phyloP scores from a whole-genome alignment of 2,113 vertebrate genomes.

The Oryctolagus cuniculus region mOryCun1.1 NC_091435.1:33937501-33938000 shows the following conservation, averaged over 20 bases:
- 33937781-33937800: not conserved
- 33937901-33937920: constrained; percentile 51
- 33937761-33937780: not conserved
- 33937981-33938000: constrained; percentile 36
- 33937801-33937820: not conserved
- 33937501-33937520: not conserved
- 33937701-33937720: not conserved
- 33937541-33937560: not conserved
- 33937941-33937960: constrained; percentile 53
- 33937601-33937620: not conserved
- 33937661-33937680: not conserved
- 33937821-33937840: not conserved
- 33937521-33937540: not conserved
- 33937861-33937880: not conserved
- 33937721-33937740: not conserved
- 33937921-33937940: not conserved
- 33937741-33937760: not conserved
- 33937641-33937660: not conserved
- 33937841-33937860: not conserved
- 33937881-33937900: constrained; percentile 36
- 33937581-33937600: not conserved
- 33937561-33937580: not conserved
- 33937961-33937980: constrained; percentile 58
- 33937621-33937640: not conserved
- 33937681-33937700: not conserved